These are phyloP conservation scores for Tachysurus fulvidraco DNA, from an alignment of 2,113 vertebrate genomes.

Conservation along the genomic window DNA sequence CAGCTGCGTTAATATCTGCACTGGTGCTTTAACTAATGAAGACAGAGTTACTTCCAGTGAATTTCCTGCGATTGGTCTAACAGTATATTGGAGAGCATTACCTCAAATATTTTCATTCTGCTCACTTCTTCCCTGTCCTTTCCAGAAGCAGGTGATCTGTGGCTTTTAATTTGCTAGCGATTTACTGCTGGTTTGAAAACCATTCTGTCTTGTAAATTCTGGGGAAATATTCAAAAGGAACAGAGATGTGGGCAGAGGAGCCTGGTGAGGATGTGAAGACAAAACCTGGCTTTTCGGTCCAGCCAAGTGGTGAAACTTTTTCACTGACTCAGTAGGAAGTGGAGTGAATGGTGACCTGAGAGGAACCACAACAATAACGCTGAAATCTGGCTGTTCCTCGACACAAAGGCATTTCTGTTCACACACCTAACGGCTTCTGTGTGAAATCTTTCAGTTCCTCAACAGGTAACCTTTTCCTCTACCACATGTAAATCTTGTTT, in stretches of 20 bases:
- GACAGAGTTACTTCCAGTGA: not conserved
- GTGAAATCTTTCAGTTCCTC: slow-evolving; percentile 47
- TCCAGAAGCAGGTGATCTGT: slow-evolving; percentile 15
- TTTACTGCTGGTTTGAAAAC: slow-evolving; percentile 17
- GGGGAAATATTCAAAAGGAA: slow-evolving; percentile 58
- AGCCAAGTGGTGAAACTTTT: slow-evolving; percentile 55
- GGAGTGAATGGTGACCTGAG: slow-evolving; percentile 28
- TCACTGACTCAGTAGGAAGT: slow-evolving; percentile 54
- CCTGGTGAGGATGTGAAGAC: slow-evolving; percentile 55
- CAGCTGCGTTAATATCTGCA: not conserved
- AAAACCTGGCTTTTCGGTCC: slow-evolving; percentile 39
- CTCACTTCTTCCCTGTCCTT: not conserved
- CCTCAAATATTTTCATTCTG: not conserved
- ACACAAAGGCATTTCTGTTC: slow-evolving; percentile 59
- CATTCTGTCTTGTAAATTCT: slow-evolving; percentile 25
- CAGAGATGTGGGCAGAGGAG: slow-evolving; percentile 52
- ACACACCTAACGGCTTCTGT: slow-evolving; percentile 34
- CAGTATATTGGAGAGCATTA: not conserved
- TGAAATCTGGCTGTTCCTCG: slow-evolving; percentile 60
- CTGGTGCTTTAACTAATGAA: not conserved
- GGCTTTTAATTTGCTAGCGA: slow-evolving; percentile 1
- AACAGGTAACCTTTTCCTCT: slow-evolving; percentile 5
- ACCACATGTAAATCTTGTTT: not conserved
- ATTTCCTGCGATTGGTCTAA: not conserved
- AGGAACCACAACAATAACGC: slow-evolving; percentile 39